Base-by-base conservation (phyloP, 2,888 invertebrate genomes). In the Euzophera pinguis region DNA sequence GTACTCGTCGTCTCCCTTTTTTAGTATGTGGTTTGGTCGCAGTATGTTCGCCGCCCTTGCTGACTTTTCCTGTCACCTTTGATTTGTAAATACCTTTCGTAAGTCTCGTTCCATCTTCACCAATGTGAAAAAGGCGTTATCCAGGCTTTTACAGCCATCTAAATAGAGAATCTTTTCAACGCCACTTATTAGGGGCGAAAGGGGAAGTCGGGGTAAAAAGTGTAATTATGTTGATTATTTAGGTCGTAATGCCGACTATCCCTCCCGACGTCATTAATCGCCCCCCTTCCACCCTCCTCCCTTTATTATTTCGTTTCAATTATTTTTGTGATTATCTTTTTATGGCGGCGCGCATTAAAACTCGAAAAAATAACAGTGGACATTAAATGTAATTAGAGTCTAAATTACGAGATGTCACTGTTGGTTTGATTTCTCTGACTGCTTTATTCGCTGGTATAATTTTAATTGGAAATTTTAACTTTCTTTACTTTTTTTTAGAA, bases 301-400 rank as follows among this genome's bases (percentile, higher is more conserved):
- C 81, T 87, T 86, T 86, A 89, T 88, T 88, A 89, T 90, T 90
- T 89, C 89, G 88, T 88, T 90, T 90, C 88, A 89, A 89, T 89
- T 90, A 90, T 90, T 88, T 90, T 89, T 81, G 86, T 89, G 88
- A 89, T 89, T 89, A 89, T 89, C 88, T 89, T 90, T 89, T 90
- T 90, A 90, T 85, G 84, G 87, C 84, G 75, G 78, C 73, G 74
- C 74, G 80, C 87, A 88, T 89, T 88, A 87, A 88, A 88, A 86
- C 83, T 85, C 82, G 80, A 83, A 88, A 89, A 88, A 89, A 88
- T 84, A 86, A 84, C 84, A 81, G 78, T 77, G 75, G 80, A 79
- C 84, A 84, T 90, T 88, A 88, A 85, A 83, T 63, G 81, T 88
- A 87, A 89, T 88, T 87, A 87, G 84, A 82, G 84, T 84, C 74